Conservation (phyloP, 2,888 invertebrate species). For the Biston stratarius region DNA sequence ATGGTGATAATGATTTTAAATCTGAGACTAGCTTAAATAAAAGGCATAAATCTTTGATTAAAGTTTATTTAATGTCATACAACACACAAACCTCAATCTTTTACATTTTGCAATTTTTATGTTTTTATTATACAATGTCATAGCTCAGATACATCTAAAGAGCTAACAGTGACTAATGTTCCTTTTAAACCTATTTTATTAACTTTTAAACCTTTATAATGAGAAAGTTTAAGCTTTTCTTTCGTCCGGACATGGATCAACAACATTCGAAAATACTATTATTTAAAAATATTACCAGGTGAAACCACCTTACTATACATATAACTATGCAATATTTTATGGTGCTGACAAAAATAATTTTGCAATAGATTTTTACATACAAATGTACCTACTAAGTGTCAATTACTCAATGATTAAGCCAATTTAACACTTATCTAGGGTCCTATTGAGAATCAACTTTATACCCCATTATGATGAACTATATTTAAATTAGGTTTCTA, state of each 20-base stretch:
- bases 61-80: constrained; percentile 74
- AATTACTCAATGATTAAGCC: constrained; percentile 65
- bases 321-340: constrained; percentile 56
- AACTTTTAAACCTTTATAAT: constrained; percentile 54
- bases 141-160: constrained; percentile 71
- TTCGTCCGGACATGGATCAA: constrained; percentile 68
- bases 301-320: constrained; percentile 56
- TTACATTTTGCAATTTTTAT: constrained; percentile 81
- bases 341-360: constrained; percentile 67
- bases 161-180: constrained; percentile 78
- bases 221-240: constrained; percentile 67
- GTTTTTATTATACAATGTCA: constrained; percentile 77
- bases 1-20: no score
- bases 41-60: constrained; percentile 65
- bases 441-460: constrained; percentile 60
- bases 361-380: constrained; percentile 58
- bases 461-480: constrained; percentile 61
- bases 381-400: constrained; percentile 54
- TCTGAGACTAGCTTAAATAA: constrained; percentile 53
- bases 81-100: constrained; percentile 73
- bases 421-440: constrained; percentile 66
- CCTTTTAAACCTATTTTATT: constrained; percentile 67
- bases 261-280: constrained; percentile 75
- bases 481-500: constrained; percentile 56
- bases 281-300: constrained; percentile 71